Base-by-base conservation (phyloP, 23 tunicate genomes). In the Styela clava region DNA sequence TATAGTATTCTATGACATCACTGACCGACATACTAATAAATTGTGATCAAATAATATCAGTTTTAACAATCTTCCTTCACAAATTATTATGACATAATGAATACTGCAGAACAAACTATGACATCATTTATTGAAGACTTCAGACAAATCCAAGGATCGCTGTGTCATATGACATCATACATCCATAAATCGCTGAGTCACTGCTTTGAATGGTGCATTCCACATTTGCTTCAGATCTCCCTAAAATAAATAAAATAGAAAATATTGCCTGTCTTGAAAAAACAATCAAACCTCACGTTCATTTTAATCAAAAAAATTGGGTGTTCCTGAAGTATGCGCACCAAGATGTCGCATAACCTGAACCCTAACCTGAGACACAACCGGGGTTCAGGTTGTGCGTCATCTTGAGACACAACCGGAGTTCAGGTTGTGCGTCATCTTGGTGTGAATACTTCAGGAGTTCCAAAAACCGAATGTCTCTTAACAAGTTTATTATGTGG, bases 161-260 rank as follows among this genome's bases (percentile, higher is more conserved):
- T 44, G 56, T 5, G 56, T 44, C 71, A 44, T 44, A 44, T 44
- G 56, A 73, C 51, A 64, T 90, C 96, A 91, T 33, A 91, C 97
- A 7, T 91, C 97, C 78, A 92, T 87, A 61, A 87, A 93, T 19
- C 98, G 98, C 64, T 93, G 92, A 74, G 89, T 93, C 72, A 88
- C 85, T 9, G 91, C 89, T 83, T 92, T 92, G 82, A 93, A 93
- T 2, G 98, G 98, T 56, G 98, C 68, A 52, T 88, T 93, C 98
- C 98, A 93, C 98, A 93, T 93, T 70, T 93, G 98, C 84, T 93
- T 93, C 78, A 93, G 56, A 74, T 93, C 98, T 19, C 98, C 98
- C 98, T 93, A 81, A 0, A 76, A 68, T 1, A 12, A 68, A 36
- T 0, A 20, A 34, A 33, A 73, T 9, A 2, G 25, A 37, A 73